Evolutionary conservation across 2,888 invertebrate genomes (phyloP).

Genomic region (Diploptera punctata): DNA sequence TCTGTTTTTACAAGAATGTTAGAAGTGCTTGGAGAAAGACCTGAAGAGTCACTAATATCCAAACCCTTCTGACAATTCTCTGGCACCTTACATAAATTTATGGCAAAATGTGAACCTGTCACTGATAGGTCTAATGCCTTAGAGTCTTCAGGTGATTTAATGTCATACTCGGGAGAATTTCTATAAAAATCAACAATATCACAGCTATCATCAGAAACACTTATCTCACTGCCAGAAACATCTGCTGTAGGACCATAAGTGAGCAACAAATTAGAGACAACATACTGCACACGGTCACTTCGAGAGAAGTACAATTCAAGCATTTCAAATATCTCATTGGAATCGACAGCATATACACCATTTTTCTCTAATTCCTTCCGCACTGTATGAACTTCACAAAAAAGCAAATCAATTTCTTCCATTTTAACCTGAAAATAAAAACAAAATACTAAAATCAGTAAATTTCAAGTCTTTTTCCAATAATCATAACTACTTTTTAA

Average conservation of each 20-base stretch:
- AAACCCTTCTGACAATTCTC: not conserved
- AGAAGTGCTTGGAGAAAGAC: not conserved
- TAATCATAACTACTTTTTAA: too few relatives aligned
- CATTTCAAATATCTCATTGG: slow-evolving; percentile 23
- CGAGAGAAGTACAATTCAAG: not conserved
- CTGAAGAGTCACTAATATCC: not conserved
- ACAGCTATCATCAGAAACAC: slow-evolving; percentile 3
- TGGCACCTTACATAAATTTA: not conserved
- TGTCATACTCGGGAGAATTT: not conserved
- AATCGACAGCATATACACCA: not conserved
- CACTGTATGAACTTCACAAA: slow-evolving; percentile 2
- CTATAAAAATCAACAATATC: not conserved
- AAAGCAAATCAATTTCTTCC: not conserved
- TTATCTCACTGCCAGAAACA: not conserved
- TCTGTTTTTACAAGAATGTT: not conserved
- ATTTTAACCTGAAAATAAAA: too few relatives aligned
- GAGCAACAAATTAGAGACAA: not conserved
- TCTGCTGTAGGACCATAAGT: not conserved
- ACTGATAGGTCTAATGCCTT: not conserved
- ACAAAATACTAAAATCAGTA: too few relatives aligned
- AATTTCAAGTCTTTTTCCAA: too few relatives aligned
- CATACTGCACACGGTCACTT: slow-evolving; percentile 15
- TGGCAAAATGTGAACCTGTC: not conserved
- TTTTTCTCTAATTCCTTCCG: slow-evolving; percentile 10
- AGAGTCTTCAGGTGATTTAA: not conserved